A percentile compares a stretch with the other conserved stretches of the same genome.
phyloP scores from a whole-genome alignment of 2,888 invertebrate genomes.

The Pelosia muscerda region DNA sequence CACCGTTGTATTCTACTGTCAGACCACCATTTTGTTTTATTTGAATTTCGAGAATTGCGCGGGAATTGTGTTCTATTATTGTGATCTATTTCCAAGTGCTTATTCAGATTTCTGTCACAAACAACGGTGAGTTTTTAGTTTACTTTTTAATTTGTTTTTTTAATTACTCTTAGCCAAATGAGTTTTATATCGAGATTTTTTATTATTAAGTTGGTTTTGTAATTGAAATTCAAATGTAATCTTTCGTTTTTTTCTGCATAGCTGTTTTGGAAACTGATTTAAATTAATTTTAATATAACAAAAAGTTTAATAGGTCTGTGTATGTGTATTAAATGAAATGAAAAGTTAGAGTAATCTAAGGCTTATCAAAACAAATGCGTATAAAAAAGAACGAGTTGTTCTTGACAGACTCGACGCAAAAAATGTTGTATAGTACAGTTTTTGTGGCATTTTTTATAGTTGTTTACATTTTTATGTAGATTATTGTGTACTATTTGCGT shows the following conservation, averaged over 20 bases:
- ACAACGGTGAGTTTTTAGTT: conserved; percentile 50
- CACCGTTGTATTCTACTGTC: conserved; percentile 11
- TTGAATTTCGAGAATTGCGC: conserved; percentile 28
- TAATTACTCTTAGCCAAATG: conserved; percentile 28
- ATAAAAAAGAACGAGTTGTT: conserved; percentile 13
- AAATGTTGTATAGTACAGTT: conserved; percentile 9
- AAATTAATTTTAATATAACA: not conserved
- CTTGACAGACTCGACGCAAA: conserved; percentile 10
- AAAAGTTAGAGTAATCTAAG: not conserved
- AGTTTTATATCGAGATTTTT: not conserved
- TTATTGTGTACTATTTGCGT: not conserved
- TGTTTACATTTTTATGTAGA: conserved; percentile 17
- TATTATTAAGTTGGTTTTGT: not conserved
- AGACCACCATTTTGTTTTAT: conserved; percentile 17
- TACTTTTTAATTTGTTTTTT: conserved; percentile 47
- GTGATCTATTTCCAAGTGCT: conserved; percentile 42
- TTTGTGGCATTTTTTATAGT: conserved; percentile 7
- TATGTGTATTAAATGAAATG: not conserved
- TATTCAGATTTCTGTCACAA: conserved; percentile 34
- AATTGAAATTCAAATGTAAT: not conserved
- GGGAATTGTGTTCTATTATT: conserved; percentile 57
- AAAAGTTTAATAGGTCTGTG: not conserved
- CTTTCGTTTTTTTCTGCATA: not conserved
- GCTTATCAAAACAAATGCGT: conserved; percentile 14
- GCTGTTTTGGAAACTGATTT: not conserved